A percentile compares a stretch with the other conserved stretches of the same genome.
These are phyloP conservation scores for Ormyrus rosae DNA, from an alignment of 2,888 invertebrate species.

Conservation along the genomic window DNA sequence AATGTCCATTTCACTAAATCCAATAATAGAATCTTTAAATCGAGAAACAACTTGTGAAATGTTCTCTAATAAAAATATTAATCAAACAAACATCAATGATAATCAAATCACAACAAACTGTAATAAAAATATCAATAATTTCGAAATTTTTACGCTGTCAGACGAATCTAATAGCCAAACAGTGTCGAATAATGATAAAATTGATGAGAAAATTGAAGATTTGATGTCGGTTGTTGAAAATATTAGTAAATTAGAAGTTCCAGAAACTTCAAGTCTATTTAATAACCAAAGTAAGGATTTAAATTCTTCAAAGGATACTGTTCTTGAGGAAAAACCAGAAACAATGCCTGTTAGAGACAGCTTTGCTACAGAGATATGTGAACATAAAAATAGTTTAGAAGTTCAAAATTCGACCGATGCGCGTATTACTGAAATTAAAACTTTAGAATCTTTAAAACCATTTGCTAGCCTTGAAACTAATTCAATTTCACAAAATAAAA, in stretches of 20 bases:
- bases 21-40: conserved; percentile 2
- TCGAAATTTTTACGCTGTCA: neutral
- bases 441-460: too few species aligned
- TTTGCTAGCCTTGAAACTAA: neutral
- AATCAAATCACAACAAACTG: neutral
- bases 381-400: neutral
- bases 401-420: too few species aligned
- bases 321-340: too few species aligned
- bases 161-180: too few species aligned
- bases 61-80: neutral
- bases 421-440: too few species aligned
- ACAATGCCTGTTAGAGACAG: too few species aligned
- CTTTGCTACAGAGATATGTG: neutral
- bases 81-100: neutral
- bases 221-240: neutral
- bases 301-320: neutral
- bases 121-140: neutral
- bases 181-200: too few species aligned
- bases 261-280: too few species aligned
- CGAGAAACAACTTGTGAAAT: too few species aligned
- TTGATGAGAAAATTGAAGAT: neutral
- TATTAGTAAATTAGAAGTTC: neutral
- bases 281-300: conserved; percentile 4
- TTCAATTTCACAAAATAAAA: neutral
- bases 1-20: neutral